A percentile compares a stretch with the other conserved stretches of the same genome.
These are phyloP conservation scores for Drosophila seclusa DNA, from an alignment of 2,888 invertebrate species.

Conservation along the genomic window DNA sequence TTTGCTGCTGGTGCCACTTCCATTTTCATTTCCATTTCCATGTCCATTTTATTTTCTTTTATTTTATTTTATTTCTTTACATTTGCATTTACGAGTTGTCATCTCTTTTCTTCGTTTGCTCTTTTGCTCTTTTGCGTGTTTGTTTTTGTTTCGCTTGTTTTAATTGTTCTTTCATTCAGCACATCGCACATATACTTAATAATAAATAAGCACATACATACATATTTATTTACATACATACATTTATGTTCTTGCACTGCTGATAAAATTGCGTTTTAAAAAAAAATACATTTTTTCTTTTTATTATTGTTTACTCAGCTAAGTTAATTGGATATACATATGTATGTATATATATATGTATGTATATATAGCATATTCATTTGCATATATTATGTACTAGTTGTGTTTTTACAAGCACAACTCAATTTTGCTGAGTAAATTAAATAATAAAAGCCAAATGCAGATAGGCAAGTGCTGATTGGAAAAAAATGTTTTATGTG, in stretches of 20 bases:
- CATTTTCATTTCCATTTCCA: conserved; percentile 20
- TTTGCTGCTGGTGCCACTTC: conserved; percentile 9
- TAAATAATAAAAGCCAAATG: not conserved
- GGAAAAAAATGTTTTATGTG: not conserved
- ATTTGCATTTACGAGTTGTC: conserved; percentile 27
- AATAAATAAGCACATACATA: not conserved
- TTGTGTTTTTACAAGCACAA: not conserved
- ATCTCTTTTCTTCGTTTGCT: conserved; percentile 3
- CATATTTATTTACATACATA: not conserved
- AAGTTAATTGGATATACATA: conserved; percentile 13
- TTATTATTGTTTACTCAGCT: conserved; percentile 39
- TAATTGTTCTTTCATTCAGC: conserved; percentile 10
- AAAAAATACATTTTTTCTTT: not conserved
- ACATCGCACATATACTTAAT: not conserved
- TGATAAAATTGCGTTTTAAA: conserved; percentile 43
- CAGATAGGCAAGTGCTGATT: not conserved
- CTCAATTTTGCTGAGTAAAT: conserved; percentile 14
- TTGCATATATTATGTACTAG: not conserved
- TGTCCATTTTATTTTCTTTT: conserved; percentile 9
- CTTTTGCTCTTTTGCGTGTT: not conserved
- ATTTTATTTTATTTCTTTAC: conserved; percentile 9
- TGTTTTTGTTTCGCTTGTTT: conserved; percentile 18
- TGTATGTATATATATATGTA: not conserved
- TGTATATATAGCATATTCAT: not conserved
- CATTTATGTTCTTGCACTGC: conserved; percentile 15